Percentiles rank a stretch among this genome's conserved stretches.
These are phyloP conservation scores for Sapajus apella DNA, from an alignment of 2,113 vertebrate genomes.

Conservation along the genomic window DNA sequence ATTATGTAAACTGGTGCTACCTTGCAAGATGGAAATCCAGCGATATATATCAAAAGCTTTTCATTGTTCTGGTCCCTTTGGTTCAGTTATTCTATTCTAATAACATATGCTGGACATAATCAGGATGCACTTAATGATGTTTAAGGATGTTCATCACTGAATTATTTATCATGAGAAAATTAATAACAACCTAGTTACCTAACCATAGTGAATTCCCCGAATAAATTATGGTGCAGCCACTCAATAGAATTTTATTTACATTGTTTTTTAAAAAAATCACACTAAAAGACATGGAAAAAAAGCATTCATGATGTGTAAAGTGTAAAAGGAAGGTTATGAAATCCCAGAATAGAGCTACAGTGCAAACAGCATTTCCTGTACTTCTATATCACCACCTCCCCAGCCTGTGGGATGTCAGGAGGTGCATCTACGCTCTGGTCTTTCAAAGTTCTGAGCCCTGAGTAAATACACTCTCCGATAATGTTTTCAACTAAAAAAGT, in stretches of 20 bases:
- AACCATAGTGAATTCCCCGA: background rate
- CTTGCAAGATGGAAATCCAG: background rate
- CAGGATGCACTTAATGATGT: background rate
- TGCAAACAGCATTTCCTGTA: background rate
- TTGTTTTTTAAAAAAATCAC: background rate
- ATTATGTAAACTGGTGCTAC: background rate
- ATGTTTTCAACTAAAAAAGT: background rate
- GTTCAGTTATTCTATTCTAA: background rate
- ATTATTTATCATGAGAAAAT: background rate
- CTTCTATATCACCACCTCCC: background rate
- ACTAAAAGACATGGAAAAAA: constrained; percentile 14
- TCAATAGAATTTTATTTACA: background rate
- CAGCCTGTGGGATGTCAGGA: background rate
- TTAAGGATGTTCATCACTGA: background rate
- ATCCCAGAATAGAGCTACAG: background rate
- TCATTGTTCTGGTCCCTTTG: background rate
- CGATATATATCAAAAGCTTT: background rate
- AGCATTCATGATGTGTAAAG: background rate
- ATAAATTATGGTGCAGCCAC: background rate
- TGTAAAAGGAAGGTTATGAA: background rate
- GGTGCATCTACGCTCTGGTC: rapidly evolving
- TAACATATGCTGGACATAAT: constrained; percentile 18
- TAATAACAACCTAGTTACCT: background rate
- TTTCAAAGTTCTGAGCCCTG: background rate
- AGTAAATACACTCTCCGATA: background rate